Evolutionary conservation across 1,140 invertebrate genomes (phyloP).

Genomic region (Antheraea mylitta): DNA sequence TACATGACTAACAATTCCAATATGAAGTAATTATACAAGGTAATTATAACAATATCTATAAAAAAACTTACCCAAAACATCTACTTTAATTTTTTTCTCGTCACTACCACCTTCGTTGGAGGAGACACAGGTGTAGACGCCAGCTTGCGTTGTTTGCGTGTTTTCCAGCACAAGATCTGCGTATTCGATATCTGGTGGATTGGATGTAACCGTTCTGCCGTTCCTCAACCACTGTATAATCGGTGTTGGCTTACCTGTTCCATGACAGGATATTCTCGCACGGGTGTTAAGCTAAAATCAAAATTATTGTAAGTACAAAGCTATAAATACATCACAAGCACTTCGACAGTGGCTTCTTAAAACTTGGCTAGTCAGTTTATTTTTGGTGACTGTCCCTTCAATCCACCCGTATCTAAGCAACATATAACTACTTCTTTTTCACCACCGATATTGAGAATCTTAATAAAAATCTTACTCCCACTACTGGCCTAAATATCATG

Average conservation of each 20-base stretch:
- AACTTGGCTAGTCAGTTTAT: too few relatives aligned
- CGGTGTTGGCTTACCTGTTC: constrained; percentile 47
- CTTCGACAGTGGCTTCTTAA: too few relatives aligned
- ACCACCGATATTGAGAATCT: too few relatives aligned
- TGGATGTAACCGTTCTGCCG: constrained; percentile 45
- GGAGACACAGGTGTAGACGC: constrained; percentile 56
- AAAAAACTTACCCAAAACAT: constrained; percentile 56
- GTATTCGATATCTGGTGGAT: constrained; percentile 36
- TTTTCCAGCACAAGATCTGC: constrained; percentile 49
- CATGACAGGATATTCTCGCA: constrained; percentile 53
- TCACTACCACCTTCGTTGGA: constrained; percentile 61
- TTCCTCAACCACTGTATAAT: constrained; percentile 63
- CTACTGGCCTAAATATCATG: too few relatives aligned
- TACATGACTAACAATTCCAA: too few relatives aligned
- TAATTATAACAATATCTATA: not conserved
- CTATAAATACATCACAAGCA: too few relatives aligned
- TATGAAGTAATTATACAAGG: not conserved
- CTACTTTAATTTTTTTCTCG: constrained; percentile 49
- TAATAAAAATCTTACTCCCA: too few relatives aligned
- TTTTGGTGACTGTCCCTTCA: too few relatives aligned
- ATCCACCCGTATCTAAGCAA: too few relatives aligned
- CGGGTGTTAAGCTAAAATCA: constrained; percentile 39
- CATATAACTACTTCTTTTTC: too few relatives aligned
- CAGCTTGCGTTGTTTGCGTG: constrained; percentile 35
- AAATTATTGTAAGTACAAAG: too few relatives aligned